A percentile compares a stretch with the other conserved stretches of the same genome.
phyloP scores from a whole-genome alignment of 2,888 invertebrate species.

The Drosophila helvetica region DNA sequence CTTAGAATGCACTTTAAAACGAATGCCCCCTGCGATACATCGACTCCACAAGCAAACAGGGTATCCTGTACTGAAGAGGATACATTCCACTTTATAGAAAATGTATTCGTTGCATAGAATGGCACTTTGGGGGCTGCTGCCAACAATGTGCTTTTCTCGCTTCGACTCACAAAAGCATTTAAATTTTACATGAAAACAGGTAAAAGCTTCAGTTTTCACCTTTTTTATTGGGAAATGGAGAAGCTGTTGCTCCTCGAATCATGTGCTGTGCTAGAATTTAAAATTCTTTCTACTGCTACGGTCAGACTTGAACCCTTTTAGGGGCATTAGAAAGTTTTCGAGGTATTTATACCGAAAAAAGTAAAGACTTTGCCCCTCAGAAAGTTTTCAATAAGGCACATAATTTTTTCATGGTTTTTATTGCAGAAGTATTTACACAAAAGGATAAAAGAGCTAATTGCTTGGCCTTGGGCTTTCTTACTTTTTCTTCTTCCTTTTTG shows the following conservation, averaged over 20 bases:
- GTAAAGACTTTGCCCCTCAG: not conserved
- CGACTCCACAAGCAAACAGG: not conserved
- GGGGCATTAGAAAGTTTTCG: constrained; percentile 23
- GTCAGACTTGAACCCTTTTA: not conserved
- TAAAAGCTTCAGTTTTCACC: constrained; percentile 4
- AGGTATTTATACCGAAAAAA: constrained; percentile 8
- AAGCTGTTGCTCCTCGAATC: not conserved
- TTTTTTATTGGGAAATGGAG: constrained; percentile 9
- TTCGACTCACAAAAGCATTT: not conserved
- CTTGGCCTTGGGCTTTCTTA: constrained; percentile 21
- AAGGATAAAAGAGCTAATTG: constrained; percentile 13
- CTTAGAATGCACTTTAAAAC: not conserved
- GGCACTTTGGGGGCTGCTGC: not conserved
- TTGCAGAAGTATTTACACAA: constrained; percentile 65
- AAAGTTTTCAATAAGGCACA: constrained; percentile 53
- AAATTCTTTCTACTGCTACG: not conserved
- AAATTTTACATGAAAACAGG: constrained; percentile 8
- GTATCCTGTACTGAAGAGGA: not conserved
- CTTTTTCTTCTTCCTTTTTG: constrained; percentile 15
- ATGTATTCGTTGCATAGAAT: not conserved
- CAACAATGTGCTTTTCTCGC: not conserved
- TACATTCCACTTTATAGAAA: not conserved
- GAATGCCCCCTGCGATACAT: not conserved
- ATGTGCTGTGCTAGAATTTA: not conserved
- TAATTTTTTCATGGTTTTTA: constrained; percentile 58